Evolutionary conservation across 2,888 invertebrate genomes (phyloP).

Genomic region (Eupithecia exiguata): DNA sequence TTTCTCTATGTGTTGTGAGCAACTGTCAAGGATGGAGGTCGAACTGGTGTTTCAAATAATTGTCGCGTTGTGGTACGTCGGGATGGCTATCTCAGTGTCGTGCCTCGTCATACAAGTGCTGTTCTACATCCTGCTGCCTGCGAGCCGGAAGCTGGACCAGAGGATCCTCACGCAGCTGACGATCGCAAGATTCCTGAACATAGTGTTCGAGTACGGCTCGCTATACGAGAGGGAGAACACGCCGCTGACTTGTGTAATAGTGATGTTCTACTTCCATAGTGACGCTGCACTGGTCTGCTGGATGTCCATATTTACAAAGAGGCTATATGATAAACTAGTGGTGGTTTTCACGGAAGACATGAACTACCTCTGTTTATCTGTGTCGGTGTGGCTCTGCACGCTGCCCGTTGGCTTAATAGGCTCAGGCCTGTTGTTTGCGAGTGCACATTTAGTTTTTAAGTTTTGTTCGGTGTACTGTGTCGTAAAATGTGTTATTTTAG

Average conservation of each 20-base stretch:
- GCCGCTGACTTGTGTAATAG: constrained; percentile 5
- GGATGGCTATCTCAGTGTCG: constrained; percentile 16
- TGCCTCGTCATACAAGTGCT: constrained; percentile 21
- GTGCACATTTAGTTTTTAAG: constrained; percentile 19
- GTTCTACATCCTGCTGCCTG: constrained; percentile 23
- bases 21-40: constrained; percentile 25
- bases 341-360: constrained; percentile 20
- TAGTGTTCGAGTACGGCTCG: constrained; percentile 24
- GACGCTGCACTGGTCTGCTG: constrained; percentile 26
- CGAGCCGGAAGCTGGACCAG: constrained; percentile 25
- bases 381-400: constrained; percentile 19
- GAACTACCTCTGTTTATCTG: constrained; percentile 16
- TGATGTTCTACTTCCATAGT: constrained; percentile 21
- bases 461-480: constrained; percentile 29
- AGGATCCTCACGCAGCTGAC: constrained; percentile 26
- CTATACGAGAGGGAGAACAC: constrained; percentile 18
- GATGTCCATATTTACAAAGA: constrained; percentile 28
- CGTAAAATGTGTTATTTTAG: constrained; percentile 21
- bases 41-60: constrained; percentile 20
- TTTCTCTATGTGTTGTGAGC: neutral
- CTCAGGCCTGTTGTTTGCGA: neutral
- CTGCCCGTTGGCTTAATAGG: constrained; percentile 15
- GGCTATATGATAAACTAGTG: constrained; percentile 23
- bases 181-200: constrained; percentile 24
- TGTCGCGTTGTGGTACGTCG: constrained; percentile 19